These are phyloP conservation scores for Poecilia picta DNA, from an alignment of 2,797 vertebrate genomes.

Conservation along the genomic window DNA sequence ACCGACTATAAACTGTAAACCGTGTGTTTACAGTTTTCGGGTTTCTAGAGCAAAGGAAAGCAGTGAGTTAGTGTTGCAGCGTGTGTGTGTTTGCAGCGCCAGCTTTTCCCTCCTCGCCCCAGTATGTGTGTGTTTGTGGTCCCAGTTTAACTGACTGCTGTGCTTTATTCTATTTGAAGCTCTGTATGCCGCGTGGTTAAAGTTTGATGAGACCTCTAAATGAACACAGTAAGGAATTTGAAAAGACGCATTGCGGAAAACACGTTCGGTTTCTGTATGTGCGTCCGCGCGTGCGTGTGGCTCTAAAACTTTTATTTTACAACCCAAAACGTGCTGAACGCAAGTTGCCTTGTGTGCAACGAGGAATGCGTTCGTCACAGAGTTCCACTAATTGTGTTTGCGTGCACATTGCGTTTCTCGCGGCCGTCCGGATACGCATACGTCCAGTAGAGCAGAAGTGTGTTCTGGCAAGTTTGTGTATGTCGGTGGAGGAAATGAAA, in stretches of 20 bases:
- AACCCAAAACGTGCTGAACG: slow-evolving; percentile 11
- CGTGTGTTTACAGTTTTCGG: not conserved
- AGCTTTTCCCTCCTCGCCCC: not conserved
- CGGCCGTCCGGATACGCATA: not conserved
- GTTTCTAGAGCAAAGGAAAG: not conserved
- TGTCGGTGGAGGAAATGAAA: slow-evolving; percentile 61
- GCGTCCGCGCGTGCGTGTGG: slow-evolving; percentile 11
- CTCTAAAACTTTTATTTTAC: slow-evolving; percentile 12
- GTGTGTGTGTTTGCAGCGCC: not conserved
- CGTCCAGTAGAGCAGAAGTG: slow-evolving; percentile 8
- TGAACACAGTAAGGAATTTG: slow-evolving; percentile 66
- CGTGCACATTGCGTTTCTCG: slow-evolving; percentile 11
- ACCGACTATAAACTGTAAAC: too few relatives aligned
- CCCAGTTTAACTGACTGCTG: slow-evolving; percentile 44
- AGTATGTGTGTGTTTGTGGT: slow-evolving; percentile 24
- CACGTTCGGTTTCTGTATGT: slow-evolving; percentile 36
- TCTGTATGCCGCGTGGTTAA: slow-evolving; percentile 76
- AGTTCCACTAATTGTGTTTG: not conserved
- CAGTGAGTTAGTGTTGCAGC: not conserved
- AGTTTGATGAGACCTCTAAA: slow-evolving; percentile 78
- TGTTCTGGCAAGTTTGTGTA: slow-evolving; percentile 41
- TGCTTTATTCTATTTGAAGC: slow-evolving; percentile 76
- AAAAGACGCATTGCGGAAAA: slow-evolving; percentile 74
- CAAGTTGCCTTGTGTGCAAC: slow-evolving; percentile 18
- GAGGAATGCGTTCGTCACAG: not conserved